Evolutionary conservation across 2,797 vertebrate genomes (phyloP).

Genomic region (Hemibagrus guttatus): DNA sequence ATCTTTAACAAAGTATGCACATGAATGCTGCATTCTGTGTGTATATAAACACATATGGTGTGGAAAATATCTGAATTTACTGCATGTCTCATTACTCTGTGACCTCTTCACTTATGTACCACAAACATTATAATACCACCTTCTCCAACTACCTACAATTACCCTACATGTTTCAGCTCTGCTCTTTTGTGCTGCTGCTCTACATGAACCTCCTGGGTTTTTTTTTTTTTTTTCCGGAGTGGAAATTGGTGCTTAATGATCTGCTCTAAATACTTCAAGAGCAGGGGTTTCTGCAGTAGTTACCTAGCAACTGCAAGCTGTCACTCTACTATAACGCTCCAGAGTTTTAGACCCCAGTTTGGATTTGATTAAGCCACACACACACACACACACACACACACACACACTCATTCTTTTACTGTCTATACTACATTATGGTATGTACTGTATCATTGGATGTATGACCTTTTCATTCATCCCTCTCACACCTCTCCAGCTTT

Average conservation of each 20-base stretch:
- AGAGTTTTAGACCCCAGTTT: constrained; percentile 64
- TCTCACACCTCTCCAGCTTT: neutral
- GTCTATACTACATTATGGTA: neutral
- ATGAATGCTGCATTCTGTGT: neutral
- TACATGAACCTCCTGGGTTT: constrained; percentile 9
- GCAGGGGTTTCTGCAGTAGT: constrained; percentile 75
- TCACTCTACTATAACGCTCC: constrained; percentile 61
- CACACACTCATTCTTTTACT: constrained; percentile 15
- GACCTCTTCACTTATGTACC: neutral
- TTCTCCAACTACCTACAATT: neutral
- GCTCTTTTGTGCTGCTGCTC: constrained; percentile 26
- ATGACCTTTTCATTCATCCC: neutral
- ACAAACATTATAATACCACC: neutral
- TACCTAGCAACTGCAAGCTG: constrained; percentile 79
- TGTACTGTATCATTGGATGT: neutral
- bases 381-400: constrained; percentile 21
- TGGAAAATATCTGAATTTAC: neutral
- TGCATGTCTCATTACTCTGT: neutral
- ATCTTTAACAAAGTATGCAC: neutral
- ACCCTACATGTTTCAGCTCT: neutral
- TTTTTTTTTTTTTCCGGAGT: constrained; percentile 6
- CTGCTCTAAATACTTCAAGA: constrained; percentile 75
- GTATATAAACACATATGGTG: neutral
- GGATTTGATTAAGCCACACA: constrained; percentile 47
- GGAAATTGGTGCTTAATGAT: constrained; percentile 72